Conservation (phyloP, 2,113 vertebrate species). For the Echinops telfairi region DNA sequence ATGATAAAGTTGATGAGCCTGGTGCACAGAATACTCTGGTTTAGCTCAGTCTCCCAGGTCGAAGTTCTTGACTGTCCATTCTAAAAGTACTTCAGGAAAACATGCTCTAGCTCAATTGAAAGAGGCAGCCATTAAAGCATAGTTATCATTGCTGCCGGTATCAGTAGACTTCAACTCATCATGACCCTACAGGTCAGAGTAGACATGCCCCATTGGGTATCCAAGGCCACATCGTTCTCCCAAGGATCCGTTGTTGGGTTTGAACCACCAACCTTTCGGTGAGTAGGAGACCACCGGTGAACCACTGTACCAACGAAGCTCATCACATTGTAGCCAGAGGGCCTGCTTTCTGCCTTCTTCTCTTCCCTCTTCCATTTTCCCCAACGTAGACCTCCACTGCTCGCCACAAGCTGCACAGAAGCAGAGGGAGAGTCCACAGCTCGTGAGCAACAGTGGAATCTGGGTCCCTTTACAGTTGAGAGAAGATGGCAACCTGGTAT, state of each 20-base stretch:
- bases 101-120: slow-evolving; percentile 24
- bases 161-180: background rate
- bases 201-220: background rate
- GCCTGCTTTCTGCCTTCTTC: background rate
- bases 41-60: slow-evolving; percentile 41
- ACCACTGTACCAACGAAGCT: background rate
- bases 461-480: background rate
- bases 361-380: slow-evolving; percentile 35
- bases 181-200: background rate
- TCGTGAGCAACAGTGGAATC: background rate
- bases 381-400: background rate
- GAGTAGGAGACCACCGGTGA: background rate
- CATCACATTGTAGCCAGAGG: background rate
- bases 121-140: background rate
- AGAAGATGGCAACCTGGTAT: background rate
- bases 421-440: background rate
- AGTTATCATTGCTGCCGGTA: background rate
- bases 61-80: background rate
- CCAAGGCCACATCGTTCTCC: background rate
- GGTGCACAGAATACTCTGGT: slow-evolving; percentile 21
- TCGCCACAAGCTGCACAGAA: slow-evolving; percentile 17
- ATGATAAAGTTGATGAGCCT: slow-evolving; percentile 30
- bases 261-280: background rate
- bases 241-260: background rate
- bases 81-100: slow-evolving; percentile 34